A percentile compares a stretch with the other conserved stretches of the same genome.
phyloP scores from a whole-genome alignment of 2,797 vertebrate species.

The Tympanoctomys barrerae region DNA sequence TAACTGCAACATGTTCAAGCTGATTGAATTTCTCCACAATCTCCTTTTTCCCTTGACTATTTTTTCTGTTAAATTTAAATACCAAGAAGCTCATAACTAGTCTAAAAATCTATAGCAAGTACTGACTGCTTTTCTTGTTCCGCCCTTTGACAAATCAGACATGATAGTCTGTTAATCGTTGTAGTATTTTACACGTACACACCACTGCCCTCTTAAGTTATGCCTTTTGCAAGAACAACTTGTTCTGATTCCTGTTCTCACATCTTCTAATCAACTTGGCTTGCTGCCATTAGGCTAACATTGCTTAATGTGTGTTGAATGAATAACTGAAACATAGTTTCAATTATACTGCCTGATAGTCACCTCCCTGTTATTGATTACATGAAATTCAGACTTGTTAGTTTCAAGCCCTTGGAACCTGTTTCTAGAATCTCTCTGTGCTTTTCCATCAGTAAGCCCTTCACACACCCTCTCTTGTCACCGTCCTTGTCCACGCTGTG shows the following conservation, averaged over 20 bases:
- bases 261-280: constrained; percentile 21
- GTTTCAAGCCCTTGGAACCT: background rate
- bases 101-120: background rate
- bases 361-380: background rate
- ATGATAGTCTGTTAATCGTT: background rate
- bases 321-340: constrained; percentile 50
- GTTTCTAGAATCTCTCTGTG: background rate
- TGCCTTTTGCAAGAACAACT: constrained; percentile 35
- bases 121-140: background rate
- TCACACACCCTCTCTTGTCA: background rate
- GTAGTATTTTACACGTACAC: background rate
- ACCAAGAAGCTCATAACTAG: background rate
- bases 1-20: background rate
- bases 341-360: constrained; percentile 4
- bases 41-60: background rate
- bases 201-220: background rate
- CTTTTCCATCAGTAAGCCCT: background rate
- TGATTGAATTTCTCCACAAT: background rate
- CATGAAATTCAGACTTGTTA: background rate
- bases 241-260: constrained; percentile 8
- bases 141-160: background rate
- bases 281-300: constrained; percentile 2
- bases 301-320: constrained; percentile 27
- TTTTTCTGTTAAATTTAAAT: background rate
- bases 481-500: background rate